A percentile compares a stretch with the other conserved stretches of the same genome.
Conservation (phyloP, 2,888 invertebrate genomes). For the Chrysolina haemoptera region DNA sequence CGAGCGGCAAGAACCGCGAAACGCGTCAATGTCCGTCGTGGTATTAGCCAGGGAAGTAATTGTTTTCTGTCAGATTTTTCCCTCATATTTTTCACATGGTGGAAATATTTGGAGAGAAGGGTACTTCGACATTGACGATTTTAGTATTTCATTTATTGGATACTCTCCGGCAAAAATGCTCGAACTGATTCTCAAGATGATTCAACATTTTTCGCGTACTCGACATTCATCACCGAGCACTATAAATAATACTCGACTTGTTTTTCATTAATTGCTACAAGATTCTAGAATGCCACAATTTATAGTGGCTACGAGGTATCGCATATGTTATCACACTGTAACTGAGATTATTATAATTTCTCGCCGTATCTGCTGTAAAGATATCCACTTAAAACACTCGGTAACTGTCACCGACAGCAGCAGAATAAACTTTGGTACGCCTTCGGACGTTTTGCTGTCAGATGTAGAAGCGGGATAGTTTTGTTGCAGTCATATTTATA, state of each 20-base stretch:
- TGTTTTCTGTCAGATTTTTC: too few species aligned
- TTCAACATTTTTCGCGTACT: not conserved
- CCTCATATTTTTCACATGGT: too few species aligned
- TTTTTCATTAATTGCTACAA: constrained; percentile 15
- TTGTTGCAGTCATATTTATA: constrained; percentile 20
- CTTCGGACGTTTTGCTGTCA: not conserved
- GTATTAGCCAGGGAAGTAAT: too few species aligned
- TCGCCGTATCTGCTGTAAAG: constrained; percentile 2
- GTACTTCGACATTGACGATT: too few species aligned
- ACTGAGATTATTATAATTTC: constrained; percentile 14
- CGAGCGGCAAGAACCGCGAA: too few species aligned
- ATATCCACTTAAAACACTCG: constrained; percentile 18
- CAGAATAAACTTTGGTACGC: constrained; percentile 12
- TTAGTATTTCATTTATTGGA: too few species aligned
- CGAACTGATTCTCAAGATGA: not conserved
- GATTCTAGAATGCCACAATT: constrained; percentile 13
- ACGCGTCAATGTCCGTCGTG: too few species aligned
- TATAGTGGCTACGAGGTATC: constrained; percentile 14
- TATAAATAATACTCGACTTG: not conserved
- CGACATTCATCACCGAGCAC: not conserved
- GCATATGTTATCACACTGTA: constrained; percentile 16
- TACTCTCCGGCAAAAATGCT: too few species aligned
- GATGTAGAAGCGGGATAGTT: constrained; percentile 5
- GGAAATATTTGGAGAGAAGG: too few species aligned
- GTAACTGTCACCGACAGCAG: constrained; percentile 4